phyloP scores from a whole-genome alignment of 2,797 vertebrate species.

The Parauchenoglanis ngamensis region DNA sequence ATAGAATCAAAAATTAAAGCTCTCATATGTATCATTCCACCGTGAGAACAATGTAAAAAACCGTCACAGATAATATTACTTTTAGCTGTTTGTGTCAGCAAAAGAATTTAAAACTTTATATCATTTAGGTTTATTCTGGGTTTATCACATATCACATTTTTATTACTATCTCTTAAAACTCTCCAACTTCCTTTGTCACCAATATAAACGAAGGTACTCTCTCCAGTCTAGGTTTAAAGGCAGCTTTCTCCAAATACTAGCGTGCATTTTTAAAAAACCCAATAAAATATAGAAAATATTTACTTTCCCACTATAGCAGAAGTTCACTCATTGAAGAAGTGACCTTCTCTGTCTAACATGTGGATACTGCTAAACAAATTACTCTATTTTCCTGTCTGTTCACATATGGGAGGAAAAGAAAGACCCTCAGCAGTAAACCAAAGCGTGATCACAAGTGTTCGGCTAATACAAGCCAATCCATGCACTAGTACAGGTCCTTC shows the following conservation, averaged over 20 bases:
- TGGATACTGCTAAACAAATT: conserved; percentile 6
- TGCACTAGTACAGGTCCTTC: conserved; percentile 59
- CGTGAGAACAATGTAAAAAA: conserved; percentile 27
- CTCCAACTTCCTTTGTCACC: not conserved
- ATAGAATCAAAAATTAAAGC: conserved; percentile 44
- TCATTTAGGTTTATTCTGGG: conserved; percentile 12
- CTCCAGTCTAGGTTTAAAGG: conserved; percentile 4
- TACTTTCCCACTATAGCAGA: not conserved
- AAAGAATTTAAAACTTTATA: conserved; percentile 2
- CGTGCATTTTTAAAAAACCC: not conserved
- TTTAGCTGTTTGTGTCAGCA: not conserved
- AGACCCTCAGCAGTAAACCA: conserved; percentile 18
- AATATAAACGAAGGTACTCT: conserved; percentile 14
- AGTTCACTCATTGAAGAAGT: not conserved
- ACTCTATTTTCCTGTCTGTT: conserved; percentile 16
- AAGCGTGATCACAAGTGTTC: conserved; percentile 20
- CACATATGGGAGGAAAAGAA: not conserved
- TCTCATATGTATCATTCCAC: conserved; percentile 41
- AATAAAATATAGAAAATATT: conserved; percentile 32
- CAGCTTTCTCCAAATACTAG: not conserved
- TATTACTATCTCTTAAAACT: conserved; percentile 20
- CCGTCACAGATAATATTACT: conserved; percentile 31
- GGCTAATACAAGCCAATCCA: conserved; percentile 7
- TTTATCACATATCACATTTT: conserved; percentile 20
- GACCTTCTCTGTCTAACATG: not conserved